Conservation (phyloP, 2,113 vertebrate species). For the Gorsachius goisagi region DNA sequence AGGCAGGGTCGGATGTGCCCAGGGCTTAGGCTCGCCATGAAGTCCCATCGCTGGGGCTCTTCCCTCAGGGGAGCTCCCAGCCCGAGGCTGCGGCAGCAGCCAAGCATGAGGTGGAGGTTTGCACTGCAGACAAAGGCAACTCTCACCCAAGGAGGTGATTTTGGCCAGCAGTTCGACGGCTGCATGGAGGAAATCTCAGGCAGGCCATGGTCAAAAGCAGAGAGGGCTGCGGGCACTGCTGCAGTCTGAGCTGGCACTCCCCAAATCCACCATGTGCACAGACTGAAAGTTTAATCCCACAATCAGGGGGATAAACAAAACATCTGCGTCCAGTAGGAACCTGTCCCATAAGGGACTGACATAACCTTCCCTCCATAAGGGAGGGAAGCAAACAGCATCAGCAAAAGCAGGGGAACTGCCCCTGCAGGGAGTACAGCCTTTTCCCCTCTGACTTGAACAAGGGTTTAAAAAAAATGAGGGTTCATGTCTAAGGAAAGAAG, state of each 20-base stretch:
- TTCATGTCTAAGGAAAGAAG: background rate
- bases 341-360: background rate
- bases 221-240: fast-evolving
- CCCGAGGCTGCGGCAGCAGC: background rate
- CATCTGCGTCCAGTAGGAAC: background rate
- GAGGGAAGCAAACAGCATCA: background rate
- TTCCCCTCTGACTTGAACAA: background rate
- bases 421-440: background rate
- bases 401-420: background rate
- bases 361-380: no score
- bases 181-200: background rate
- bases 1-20: background rate
- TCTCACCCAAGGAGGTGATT: background rate
- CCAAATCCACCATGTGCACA: background rate
- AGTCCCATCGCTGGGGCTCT: fast-evolving
- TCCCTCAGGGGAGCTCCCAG: background rate
- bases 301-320: background rate
- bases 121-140: background rate
- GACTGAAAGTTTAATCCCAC: background rate
- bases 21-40: fast-evolving
- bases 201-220: background rate
- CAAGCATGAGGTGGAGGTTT: fast-evolving
- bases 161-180: fast-evolving
- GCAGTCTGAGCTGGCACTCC: background rate
- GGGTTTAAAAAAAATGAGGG: background rate